phyloP scores from a whole-genome alignment of 2,888 invertebrate species.

The Tanaodytes sp. region DNA sequence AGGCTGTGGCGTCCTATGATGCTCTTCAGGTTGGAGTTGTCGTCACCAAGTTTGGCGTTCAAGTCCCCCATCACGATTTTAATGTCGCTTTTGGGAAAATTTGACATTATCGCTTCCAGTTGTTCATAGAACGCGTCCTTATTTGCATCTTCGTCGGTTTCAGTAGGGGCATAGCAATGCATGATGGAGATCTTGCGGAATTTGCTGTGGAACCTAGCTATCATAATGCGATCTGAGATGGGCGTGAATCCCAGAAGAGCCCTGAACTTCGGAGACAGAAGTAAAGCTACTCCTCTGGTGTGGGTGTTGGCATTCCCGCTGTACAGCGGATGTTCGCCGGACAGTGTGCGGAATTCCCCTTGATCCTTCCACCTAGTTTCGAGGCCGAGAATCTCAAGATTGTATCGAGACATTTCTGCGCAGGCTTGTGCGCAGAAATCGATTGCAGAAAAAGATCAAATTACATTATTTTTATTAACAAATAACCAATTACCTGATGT shows the following conservation, averaged over 20 bases:
- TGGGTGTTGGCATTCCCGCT: slow-evolving; percentile 2
- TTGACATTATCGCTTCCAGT: background rate
- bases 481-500: too few species aligned
- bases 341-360: slow-evolving; percentile 5
- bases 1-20: slow-evolving; percentile 15
- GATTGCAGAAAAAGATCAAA: too few species aligned
- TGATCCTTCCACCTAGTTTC: slow-evolving; percentile 10
- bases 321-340: slow-evolving; percentile 5
- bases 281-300: slow-evolving; percentile 1
- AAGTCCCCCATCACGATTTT: too few species aligned
- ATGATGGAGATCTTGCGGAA: slow-evolving; percentile 14
- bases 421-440: slow-evolving; percentile 12
- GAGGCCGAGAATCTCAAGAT: slow-evolving; percentile 3
- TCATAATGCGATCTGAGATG: slow-evolving; percentile 14
- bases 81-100: slow-evolving; percentile 14
- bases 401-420: slow-evolving; percentile 11
- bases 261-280: slow-evolving; percentile 6
- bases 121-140: slow-evolving; percentile 8
- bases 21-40: slow-evolving; percentile 1
- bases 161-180: background rate
- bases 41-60: slow-evolving; percentile 15
- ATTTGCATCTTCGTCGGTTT: background rate
- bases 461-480: too few species aligned
- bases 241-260: slow-evolving; percentile 2
- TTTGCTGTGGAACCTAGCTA: slow-evolving; percentile 7